Conservation (phyloP, 2,113 vertebrate species). For the Turnix velox region DNA sequence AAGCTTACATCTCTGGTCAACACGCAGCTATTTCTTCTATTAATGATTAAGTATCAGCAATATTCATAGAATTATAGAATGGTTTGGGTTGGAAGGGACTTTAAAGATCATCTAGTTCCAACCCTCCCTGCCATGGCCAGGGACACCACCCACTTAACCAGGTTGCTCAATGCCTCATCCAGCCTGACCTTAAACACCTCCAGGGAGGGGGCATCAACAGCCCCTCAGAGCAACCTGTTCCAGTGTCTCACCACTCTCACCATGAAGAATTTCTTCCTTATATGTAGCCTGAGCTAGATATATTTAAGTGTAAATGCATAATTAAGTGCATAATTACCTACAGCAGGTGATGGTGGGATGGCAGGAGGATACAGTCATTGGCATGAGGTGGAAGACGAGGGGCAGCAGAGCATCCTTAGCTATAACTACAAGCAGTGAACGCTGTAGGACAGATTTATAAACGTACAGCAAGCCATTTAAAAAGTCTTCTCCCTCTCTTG, state of each 20-base stretch:
- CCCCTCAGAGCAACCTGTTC: too few species aligned
- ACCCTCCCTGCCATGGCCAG: too few species aligned
- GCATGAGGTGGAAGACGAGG: not conserved
- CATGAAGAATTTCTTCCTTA: too few species aligned
- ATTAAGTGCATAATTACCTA: not conserved
- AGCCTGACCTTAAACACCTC: too few species aligned
- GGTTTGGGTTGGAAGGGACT: too few species aligned
- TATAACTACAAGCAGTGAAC: constrained; percentile 6
- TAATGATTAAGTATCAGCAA: not conserved
- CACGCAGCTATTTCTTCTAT: not conserved
- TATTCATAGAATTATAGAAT: too few species aligned
- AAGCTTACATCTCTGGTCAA: not conserved
- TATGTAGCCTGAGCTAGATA: too few species aligned
- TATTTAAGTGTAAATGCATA: not conserved
- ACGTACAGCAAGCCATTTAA: constrained; percentile 14
- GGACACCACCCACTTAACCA: too few species aligned
- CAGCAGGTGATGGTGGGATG: not conserved
- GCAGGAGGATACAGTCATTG: not conserved
- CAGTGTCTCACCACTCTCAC: too few species aligned
- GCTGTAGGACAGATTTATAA: constrained; percentile 11
- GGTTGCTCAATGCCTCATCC: too few species aligned
- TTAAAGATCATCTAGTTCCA: too few species aligned
- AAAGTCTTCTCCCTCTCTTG: constrained; percentile 12
- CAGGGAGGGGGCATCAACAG: too few species aligned
- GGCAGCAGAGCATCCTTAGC: not conserved